phyloP scores from a whole-genome alignment of 2,113 vertebrate species.

The Bubalus kerabau region DNA sequence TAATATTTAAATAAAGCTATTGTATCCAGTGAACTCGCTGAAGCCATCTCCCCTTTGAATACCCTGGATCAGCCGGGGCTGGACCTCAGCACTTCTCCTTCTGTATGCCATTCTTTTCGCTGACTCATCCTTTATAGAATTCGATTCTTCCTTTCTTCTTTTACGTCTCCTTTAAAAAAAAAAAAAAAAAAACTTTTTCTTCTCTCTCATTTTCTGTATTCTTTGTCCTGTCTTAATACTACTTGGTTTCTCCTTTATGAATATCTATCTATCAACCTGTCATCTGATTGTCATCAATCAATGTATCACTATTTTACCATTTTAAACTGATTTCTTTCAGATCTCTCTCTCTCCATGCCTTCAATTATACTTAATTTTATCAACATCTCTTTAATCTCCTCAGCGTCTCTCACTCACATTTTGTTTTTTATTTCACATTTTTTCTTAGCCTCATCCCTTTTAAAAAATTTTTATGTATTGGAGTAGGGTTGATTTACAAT shows the following conservation, averaged over 20 bases:
- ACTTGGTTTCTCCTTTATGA: neutral
- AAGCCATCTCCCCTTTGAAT: too few relatives aligned
- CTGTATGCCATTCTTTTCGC: neutral
- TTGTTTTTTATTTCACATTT: neutral
- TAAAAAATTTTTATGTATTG: neutral
- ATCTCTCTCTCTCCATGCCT: neutral
- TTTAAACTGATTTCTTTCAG: neutral
- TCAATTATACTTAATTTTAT: neutral
- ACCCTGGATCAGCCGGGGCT: too few relatives aligned
- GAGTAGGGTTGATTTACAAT: neutral
- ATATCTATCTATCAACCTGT: neutral
- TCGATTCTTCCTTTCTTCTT: neutral
- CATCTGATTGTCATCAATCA: neutral
- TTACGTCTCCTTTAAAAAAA: neutral
- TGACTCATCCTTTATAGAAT: neutral
- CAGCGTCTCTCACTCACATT: neutral
- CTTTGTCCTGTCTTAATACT: neutral
- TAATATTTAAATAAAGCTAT: too few relatives aligned
- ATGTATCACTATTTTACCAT: neutral
- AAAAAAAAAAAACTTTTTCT: neutral
- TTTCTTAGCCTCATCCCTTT: neutral
- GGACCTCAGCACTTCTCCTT: neutral
- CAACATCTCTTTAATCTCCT: neutral
- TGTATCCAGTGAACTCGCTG: too few relatives aligned
- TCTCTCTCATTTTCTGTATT: neutral